These are phyloP conservation scores for Salmo trutta DNA, from an alignment of 2,797 vertebrate genomes.

Conservation along the genomic window DNA sequence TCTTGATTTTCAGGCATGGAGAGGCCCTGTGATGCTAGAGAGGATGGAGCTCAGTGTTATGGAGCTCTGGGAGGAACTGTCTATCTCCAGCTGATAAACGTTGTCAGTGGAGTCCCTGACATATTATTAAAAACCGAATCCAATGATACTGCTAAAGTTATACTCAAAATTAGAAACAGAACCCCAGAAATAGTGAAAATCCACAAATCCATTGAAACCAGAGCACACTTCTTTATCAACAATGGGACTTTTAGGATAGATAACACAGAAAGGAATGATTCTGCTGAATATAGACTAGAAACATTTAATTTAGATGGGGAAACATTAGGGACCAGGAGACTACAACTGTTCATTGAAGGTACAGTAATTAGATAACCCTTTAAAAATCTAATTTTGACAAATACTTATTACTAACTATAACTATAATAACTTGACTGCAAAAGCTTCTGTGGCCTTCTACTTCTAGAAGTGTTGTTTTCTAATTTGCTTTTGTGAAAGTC, in stretches of 20 bases:
- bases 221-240: constrained; percentile 20
- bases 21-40: neutral
- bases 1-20: constrained; percentile 2
- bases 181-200: fast-evolving
- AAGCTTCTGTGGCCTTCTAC: neutral
- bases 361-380: constrained; percentile 7
- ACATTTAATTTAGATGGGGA: fast-evolving
- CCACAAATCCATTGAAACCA: neutral
- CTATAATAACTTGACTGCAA: too few species aligned
- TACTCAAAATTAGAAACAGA: fast-evolving
- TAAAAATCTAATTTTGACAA: neutral
- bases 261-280: constrained; percentile 26
- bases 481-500: neutral
- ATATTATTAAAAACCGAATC: fast-evolving
- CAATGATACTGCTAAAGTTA: too few species aligned
- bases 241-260: constrained; percentile 44
- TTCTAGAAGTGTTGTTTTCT: too few species aligned
- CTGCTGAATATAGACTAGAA: constrained; percentile 5
- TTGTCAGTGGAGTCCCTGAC: fast-evolving
- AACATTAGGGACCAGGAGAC: fast-evolving
- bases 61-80: constrained; percentile 22
- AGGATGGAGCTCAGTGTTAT: constrained; percentile 3
- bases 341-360: constrained; percentile 59
- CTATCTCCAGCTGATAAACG: constrained; percentile 9
- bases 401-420: neutral